Evolutionary conservation across 2,113 vertebrate genomes (phyloP).

Genomic region (Neogale vison): DNA sequence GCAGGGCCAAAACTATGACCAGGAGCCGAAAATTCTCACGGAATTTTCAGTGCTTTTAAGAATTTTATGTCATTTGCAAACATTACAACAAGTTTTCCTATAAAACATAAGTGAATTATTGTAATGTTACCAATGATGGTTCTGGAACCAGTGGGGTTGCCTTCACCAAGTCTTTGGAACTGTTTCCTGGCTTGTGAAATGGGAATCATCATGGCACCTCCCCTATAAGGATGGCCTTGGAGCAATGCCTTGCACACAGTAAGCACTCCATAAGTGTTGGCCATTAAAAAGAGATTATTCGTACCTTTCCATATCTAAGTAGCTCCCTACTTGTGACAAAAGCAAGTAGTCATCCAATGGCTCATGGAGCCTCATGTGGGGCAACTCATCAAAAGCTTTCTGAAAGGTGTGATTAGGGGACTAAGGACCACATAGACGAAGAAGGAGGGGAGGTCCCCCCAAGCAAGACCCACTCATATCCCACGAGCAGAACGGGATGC

Average conservation of each 20-base stretch:
- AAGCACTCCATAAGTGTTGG: not conserved
- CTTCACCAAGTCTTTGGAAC: not conserved
- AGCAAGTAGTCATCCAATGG: not conserved
- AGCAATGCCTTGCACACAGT: not conserved
- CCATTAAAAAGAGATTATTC: constrained; percentile 4
- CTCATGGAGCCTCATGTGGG: not conserved
- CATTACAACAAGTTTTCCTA: not conserved
- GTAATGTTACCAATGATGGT: not conserved
- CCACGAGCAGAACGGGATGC: not conserved
- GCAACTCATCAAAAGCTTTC: not conserved
- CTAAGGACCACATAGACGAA: not conserved
- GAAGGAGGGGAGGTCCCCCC: not conserved
- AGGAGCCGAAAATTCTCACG: not conserved
- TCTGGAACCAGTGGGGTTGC: not conserved
- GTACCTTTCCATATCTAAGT: not conserved
- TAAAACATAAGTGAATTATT: not conserved
- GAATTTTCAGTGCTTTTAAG: not conserved
- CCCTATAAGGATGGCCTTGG: not conserved
- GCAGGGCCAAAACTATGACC: not conserved
- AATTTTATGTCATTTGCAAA: constrained; percentile 6
- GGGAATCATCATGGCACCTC: not conserved
- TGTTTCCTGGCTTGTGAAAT: not conserved
- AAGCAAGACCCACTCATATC: not conserved
- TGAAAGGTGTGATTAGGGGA: not conserved
- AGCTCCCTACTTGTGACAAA: not conserved